Conservation (phyloP, 2,797 vertebrate genomes). For the Lutjanus campechanus region DNA sequence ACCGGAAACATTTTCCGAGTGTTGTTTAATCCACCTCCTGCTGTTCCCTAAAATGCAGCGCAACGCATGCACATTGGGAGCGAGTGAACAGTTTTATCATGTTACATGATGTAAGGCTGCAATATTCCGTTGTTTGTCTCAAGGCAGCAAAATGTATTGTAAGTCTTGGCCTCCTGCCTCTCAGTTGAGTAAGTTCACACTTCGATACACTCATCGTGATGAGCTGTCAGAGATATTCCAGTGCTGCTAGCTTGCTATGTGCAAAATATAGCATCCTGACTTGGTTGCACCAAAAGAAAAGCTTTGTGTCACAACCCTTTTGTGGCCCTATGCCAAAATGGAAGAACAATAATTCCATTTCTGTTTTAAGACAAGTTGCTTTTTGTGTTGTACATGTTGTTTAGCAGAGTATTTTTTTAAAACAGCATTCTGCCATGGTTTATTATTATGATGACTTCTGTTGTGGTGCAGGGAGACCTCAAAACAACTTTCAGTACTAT, state of each 20-base stretch:
- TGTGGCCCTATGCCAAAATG: background rate
- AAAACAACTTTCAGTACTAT: background rate
- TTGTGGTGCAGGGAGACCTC: no score
- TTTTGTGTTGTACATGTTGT: background rate
- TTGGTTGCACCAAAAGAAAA: background rate
- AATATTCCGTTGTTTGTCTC: conserved; percentile 13
- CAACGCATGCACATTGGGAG: background rate
- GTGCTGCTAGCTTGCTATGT: background rate
- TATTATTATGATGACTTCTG: background rate
- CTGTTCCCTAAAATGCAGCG: conserved; percentile 18
- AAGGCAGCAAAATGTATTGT: background rate
- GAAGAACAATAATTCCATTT: background rate
- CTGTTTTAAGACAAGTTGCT: background rate
- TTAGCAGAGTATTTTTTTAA: background rate
- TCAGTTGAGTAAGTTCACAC: conserved; percentile 24
- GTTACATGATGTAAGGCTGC: conserved; percentile 5
- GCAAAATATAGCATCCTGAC: background rate
- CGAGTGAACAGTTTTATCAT: background rate
- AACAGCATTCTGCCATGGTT: background rate
- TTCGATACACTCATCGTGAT: background rate
- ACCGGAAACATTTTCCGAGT: background rate
- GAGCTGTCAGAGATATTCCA: conserved; percentile 25
- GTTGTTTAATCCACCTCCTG: conserved; percentile 35
- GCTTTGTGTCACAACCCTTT: background rate
- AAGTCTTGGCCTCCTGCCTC: conserved; percentile 1